Evolutionary conservation across 2,797 vertebrate species (phyloP).

Genomic region (Ataeniobius toweri): DNA sequence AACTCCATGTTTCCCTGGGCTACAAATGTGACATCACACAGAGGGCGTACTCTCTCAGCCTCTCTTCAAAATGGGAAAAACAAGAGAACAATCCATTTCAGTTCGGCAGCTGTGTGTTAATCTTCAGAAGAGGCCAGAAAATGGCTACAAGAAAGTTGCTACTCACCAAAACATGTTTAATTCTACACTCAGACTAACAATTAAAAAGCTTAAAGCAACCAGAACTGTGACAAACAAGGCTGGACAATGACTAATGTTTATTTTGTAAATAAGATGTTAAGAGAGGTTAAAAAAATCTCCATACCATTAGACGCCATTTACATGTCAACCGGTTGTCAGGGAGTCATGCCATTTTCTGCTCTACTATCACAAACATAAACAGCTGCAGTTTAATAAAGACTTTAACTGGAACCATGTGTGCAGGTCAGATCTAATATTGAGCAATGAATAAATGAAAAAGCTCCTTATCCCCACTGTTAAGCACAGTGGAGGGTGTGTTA

Average conservation of each 20-base stretch:
- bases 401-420: neutral
- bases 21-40: neutral
- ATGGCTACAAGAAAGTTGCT: neutral
- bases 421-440: neutral
- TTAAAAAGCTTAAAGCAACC: too few species aligned
- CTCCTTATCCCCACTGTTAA: neutral
- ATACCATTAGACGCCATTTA: neutral
- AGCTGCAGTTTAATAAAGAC: neutral
- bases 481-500: neutral
- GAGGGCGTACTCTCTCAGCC: too few species aligned
- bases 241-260: neutral
- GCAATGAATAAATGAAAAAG: neutral
- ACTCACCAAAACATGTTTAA: neutral
- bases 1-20: too few species aligned
- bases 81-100: neutral
- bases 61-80: neutral
- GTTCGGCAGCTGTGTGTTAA: neutral
- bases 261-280: neutral
- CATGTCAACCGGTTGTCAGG: neutral
- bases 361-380: neutral
- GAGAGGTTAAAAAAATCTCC: neutral
- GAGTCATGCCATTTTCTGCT: neutral
- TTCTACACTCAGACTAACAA: too few species aligned
- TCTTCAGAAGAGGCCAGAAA: neutral
- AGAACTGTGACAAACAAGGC: too few species aligned